Conservation (phyloP, 2,797 vertebrate species). For the Platalea minor region DNA sequence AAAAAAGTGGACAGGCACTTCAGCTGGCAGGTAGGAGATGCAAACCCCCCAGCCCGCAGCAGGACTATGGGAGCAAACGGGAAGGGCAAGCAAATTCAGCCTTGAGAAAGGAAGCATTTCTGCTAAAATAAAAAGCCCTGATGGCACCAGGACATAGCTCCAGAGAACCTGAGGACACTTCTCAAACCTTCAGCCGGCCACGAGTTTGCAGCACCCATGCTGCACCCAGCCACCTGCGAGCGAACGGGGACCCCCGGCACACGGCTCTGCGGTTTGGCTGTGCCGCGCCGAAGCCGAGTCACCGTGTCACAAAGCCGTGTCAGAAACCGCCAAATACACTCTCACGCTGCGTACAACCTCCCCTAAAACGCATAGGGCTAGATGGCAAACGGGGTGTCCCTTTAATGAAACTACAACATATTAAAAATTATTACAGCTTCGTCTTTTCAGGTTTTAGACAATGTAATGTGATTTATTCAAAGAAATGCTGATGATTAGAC, state of each 20-base stretch:
- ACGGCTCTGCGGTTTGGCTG: fast-evolving
- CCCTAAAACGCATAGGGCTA: neutral
- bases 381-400: conserved; percentile 63
- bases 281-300: fast-evolving
- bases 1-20: neutral
- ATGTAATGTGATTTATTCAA: conserved; percentile 77
- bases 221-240: neutral
- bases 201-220: fast-evolving
- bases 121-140: neutral
- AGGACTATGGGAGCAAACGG: neutral
- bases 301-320: neutral
- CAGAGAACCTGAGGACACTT: neutral
- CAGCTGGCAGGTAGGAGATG: fast-evolving
- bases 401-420: conserved; percentile 72
- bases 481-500: conserved; percentile 77
- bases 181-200: neutral
- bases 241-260: fast-evolving
- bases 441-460: conserved; percentile 76
- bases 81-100: neutral
- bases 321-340: neutral
- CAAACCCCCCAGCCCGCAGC: fast-evolving
- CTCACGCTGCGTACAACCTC: neutral
- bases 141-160: neutral
- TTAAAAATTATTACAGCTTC: conserved; percentile 73
- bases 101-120: neutral